Conservation (phyloP, 92 coral and sea anemone genomes). For the Bergia puertoricense region DNA sequence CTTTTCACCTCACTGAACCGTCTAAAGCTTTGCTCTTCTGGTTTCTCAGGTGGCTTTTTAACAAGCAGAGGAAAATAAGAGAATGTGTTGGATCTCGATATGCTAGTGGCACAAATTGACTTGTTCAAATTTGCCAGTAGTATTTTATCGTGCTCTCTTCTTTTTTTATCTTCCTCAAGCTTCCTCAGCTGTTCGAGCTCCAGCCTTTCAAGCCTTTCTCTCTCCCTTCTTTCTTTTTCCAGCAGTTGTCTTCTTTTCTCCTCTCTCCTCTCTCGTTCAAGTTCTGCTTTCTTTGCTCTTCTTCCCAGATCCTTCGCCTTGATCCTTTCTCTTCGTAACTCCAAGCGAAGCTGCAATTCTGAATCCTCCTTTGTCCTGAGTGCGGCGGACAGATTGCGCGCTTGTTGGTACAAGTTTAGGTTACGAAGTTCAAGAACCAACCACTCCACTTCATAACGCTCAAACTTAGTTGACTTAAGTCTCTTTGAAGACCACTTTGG, state of each 20-base stretch:
- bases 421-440: slow-evolving; percentile 55
- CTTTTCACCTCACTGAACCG: background rate
- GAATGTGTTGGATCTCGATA: slow-evolving; percentile 29
- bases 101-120: slow-evolving; percentile 40
- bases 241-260: background rate
- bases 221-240: background rate
- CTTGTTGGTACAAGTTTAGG: slow-evolving; percentile 63
- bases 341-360: slow-evolving; percentile 22
- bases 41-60: background rate
- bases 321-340: slow-evolving; percentile 5
- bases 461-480: slow-evolving; percentile 25
- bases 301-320: background rate
- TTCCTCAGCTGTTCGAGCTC: slow-evolving; percentile 48
- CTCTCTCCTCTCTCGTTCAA: slow-evolving; percentile 14
- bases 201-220: slow-evolving; percentile 6
- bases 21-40: background rate
- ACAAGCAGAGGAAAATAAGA: slow-evolving; percentile 20
- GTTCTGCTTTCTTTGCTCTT: slow-evolving; percentile 25
- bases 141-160: slow-evolving; percentile 60
- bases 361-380: slow-evolving; percentile 43
- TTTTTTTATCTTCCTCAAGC: slow-evolving; percentile 51
- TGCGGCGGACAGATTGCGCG: slow-evolving; percentile 48
- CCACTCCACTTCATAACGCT: slow-evolving; percentile 57
- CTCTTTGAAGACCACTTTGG: background rate
- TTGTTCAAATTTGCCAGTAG: slow-evolving; percentile 54